Percentiles rank a stretch among this genome's conserved stretches.
Conservation (phyloP, 2,888 invertebrate species). For the Caenorhabditis sp. region DNA sequence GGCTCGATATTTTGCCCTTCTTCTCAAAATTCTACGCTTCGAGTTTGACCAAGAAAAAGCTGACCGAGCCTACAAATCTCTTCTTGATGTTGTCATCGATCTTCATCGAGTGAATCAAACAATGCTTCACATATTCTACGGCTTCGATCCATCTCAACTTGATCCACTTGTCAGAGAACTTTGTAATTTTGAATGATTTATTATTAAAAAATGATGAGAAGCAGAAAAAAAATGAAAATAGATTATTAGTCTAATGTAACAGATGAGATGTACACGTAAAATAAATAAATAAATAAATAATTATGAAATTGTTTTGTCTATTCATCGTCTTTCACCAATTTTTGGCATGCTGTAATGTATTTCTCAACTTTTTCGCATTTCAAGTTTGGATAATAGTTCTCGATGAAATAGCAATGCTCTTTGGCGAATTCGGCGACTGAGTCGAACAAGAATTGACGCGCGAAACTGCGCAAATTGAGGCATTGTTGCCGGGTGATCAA, state of each 20-base stretch:
- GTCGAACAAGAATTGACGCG: constrained; percentile 47
- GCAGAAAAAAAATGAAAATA: constrained; percentile 12
- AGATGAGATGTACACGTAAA: constrained; percentile 26
- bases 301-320: neutral
- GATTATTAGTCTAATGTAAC: constrained; percentile 3
- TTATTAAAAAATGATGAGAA: constrained; percentile 18
- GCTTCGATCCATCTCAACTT: constrained; percentile 55
- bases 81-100: constrained; percentile 52
- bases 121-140: constrained; percentile 56
- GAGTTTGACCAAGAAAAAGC: constrained; percentile 49
- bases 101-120: constrained; percentile 54
- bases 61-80: constrained; percentile 41
- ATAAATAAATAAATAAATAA: neutral
- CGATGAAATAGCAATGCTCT: constrained; percentile 55
- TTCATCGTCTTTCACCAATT: constrained; percentile 34
- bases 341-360: constrained; percentile 44
- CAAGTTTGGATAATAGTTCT: constrained; percentile 57
- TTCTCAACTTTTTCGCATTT: constrained; percentile 42
- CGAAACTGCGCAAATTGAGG: constrained; percentile 51
- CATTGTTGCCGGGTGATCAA: constrained; percentile 49
- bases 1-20: constrained; percentile 25
- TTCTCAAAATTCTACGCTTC: constrained; percentile 48
- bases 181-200: constrained; percentile 39
- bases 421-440: constrained; percentile 45
- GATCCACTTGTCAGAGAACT: constrained; percentile 64